Base-by-base conservation (phyloP, 2,888 invertebrate species). In the Clitarchus hookeri region DNA sequence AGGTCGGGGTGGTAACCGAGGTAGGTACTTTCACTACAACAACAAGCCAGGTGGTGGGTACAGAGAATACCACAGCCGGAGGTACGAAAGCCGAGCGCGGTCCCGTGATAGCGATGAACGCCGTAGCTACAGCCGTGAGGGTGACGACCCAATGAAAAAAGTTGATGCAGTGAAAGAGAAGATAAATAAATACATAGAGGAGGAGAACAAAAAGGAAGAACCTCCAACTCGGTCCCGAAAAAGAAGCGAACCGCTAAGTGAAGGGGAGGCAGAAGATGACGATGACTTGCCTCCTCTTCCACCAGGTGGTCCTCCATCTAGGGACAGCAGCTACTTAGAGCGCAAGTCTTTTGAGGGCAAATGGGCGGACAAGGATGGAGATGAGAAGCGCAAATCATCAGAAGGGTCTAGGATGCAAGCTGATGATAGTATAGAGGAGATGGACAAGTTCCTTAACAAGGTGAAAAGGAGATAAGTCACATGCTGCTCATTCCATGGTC, bases 261-360 rank as follows among this genome's bases (percentile, higher is more conserved):
- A 94, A 89, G 94, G 93, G 16, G 94, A 94, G 88, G 94, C 93
- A 88, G 91, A 93, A 80, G 93, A 93, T 89, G 94, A 94, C 89
- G 92, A 92, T 87, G 88, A 87, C 85, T 36, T 85, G 4, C 87
- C 87, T n/a, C 87, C 87, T 25, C 83, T 86, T 19, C 88, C 86
- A n/a, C 86, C 86, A 26, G 87, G 79, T 83, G 85, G 86, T 16
- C 85, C 86, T 13, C 86, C 88, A 25, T 90, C 90, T 82, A 90
- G 89, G 79, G 91, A 91, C 77, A 88, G 87, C 54, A 87, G 86
- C 89, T 94, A 92, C 90, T 94, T 94, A 87, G 94, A 94, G 90
- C 92, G 94, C 85, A 94, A 94, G 90, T 93, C 94, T 88, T 94
- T 94, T 89, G 94, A 94, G 89, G 94, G 94, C 8, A 94, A 94